phyloP scores from a whole-genome alignment of 2,113 vertebrate species.

The Oryzias javanicus region DNA sequence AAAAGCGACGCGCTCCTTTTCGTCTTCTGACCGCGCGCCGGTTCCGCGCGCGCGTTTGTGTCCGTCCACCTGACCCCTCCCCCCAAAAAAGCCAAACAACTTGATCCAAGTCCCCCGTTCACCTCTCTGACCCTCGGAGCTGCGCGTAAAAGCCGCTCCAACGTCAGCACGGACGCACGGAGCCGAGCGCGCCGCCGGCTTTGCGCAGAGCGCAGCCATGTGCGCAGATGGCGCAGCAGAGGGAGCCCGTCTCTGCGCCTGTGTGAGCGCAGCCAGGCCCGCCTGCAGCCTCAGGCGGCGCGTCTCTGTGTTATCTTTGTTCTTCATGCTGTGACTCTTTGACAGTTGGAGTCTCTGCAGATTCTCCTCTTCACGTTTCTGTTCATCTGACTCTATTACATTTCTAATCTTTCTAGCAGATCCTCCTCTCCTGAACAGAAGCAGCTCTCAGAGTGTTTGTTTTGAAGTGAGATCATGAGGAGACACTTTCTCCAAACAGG shows the following conservation, averaged over 20 bases:
- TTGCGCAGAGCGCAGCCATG: constrained; percentile 38
- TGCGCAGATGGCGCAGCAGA: constrained; percentile 73
- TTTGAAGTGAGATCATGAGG: constrained; percentile 48
- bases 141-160: too few relatives aligned
- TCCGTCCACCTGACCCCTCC: too few relatives aligned
- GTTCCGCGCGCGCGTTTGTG: too few relatives aligned
- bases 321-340: constrained; percentile 47
- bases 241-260: constrained; percentile 66
- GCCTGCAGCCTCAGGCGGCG: constrained; percentile 46
- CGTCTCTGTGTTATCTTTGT: constrained; percentile 33
- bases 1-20: too few relatives aligned
- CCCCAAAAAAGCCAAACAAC: too few relatives aligned
- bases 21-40: too few relatives aligned
- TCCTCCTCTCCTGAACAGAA: too few relatives aligned
- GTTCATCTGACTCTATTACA: too few relatives aligned
- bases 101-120: too few relatives aligned
- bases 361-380: too few relatives aligned
- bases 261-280: constrained; percentile 60
- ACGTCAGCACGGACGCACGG: not conserved
- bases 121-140: not conserved
- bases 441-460: too few relatives aligned
- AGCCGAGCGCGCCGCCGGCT: constrained; percentile 32
- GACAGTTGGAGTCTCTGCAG: not conserved
- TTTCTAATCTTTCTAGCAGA: too few relatives aligned
- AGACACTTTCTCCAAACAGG: constrained; percentile 25